phyloP scores from a whole-genome alignment of 2,113 vertebrate species.

The Chloropsis hardwickii region DNA sequence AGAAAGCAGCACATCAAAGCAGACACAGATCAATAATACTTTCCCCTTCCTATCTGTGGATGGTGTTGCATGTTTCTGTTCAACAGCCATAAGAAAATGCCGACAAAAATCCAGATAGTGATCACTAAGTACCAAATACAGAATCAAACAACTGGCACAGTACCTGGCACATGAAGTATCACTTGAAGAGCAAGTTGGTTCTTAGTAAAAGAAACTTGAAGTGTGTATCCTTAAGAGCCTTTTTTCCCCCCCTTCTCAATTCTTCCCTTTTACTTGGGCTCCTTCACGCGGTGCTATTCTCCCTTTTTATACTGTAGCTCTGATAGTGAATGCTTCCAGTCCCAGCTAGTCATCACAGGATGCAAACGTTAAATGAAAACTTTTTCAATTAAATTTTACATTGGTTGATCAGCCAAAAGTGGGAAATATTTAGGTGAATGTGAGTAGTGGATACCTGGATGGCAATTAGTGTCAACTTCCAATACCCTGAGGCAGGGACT shows the following conservation, averaged over 20 bases:
- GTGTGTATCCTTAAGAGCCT: background rate
- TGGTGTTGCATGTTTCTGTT: slow-evolving; percentile 32
- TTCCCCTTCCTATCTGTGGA: slow-evolving; percentile 4
- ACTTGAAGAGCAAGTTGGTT: slow-evolving; percentile 11
- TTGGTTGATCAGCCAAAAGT: slow-evolving; percentile 39
- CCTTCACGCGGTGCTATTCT: slow-evolving; percentile 5
- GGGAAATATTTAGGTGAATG: slow-evolving; percentile 46
- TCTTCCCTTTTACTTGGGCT: slow-evolving; percentile 25
- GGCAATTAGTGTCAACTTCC: slow-evolving; percentile 55
- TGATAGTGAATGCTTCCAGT: slow-evolving; percentile 14
- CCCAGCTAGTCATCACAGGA: slow-evolving; percentile 2
- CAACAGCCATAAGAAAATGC: slow-evolving; percentile 6
- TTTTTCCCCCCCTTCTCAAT: background rate
- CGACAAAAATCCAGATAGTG: slow-evolving; percentile 3
- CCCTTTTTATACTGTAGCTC: background rate
- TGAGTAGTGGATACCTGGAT: slow-evolving; percentile 14
- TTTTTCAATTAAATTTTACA: slow-evolving; percentile 50
- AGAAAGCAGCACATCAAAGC: slow-evolving; percentile 50
- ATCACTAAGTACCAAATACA: background rate
- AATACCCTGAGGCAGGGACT: slow-evolving; percentile 41
- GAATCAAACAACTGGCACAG: background rate
- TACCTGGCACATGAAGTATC: background rate
- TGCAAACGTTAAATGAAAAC: slow-evolving; percentile 1
- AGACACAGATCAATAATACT: slow-evolving; percentile 39
- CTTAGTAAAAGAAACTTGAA: slow-evolving; percentile 37